A percentile compares a stretch with the other conserved stretches of the same genome.
phyloP scores from a whole-genome alignment of 2,888 invertebrate species.

The Anorthoa munda region DNA sequence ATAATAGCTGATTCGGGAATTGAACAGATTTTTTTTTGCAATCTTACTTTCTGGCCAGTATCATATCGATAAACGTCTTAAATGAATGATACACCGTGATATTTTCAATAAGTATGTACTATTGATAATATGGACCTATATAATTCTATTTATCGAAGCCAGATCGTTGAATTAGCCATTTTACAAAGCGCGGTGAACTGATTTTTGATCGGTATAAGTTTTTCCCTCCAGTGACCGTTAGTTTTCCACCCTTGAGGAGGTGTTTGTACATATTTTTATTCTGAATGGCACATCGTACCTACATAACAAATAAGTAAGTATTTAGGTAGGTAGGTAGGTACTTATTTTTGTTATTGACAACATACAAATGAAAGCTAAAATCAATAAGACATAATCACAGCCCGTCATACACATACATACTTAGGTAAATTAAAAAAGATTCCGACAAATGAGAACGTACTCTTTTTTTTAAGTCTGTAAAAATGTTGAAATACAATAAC shows the following conservation, averaged over 20 bases:
- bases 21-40: neutral
- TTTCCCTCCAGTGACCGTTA: neutral
- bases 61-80: neutral
- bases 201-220: no score
- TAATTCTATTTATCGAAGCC: no score
- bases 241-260: neutral
- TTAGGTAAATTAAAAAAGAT: neutral
- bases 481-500: neutral
- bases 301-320: neutral
- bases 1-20: neutral
- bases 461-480: neutral
- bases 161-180: no score
- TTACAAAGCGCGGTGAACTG: no score
- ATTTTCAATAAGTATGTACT: neutral
- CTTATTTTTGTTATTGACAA: neutral
- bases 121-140: neutral
- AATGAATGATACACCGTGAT: neutral
- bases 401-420: neutral
- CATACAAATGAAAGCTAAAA: neutral
- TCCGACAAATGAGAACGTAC: neutral
- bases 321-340: neutral
- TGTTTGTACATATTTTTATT: neutral
- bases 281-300: neutral
- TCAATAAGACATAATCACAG: slow-evolving; percentile 3
- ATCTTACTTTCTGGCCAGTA: neutral